phyloP scores from a whole-genome alignment of 2,888 invertebrate species.

The Tenthredo amoena region DNA sequence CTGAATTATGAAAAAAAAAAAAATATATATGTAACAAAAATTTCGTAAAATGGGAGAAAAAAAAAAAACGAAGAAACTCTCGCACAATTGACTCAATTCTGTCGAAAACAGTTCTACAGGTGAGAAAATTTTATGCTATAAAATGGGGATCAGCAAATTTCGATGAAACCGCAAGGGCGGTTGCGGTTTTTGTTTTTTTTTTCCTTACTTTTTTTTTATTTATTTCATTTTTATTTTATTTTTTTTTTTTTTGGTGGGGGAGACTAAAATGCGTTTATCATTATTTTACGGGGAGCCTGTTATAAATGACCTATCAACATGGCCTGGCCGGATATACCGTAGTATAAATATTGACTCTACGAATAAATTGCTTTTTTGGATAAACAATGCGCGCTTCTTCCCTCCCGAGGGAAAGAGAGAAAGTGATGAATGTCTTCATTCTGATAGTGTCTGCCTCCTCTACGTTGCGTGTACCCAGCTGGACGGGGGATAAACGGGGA shows the following conservation, averaged over 20 bases:
- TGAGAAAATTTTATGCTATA: not conserved
- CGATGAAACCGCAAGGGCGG: conserved; percentile 6
- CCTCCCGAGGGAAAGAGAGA: conserved; percentile 23
- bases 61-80: not conserved
- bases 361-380: conserved; percentile 54
- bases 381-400: conserved; percentile 46
- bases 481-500: conserved; percentile 42
- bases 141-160: conserved; percentile 6
- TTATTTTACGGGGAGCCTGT: conserved; percentile 34
- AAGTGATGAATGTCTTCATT: conserved; percentile 52
- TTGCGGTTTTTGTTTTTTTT: not conserved
- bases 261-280: conserved; percentile 29
- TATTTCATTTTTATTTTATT: not conserved
- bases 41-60: not conserved
- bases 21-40: not conserved
- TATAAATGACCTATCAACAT: conserved; percentile 53
- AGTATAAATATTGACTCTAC: conserved; percentile 54
- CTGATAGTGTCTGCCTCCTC: conserved; percentile 19
- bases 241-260: not conserved
- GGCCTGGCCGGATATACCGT: not conserved
- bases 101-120: not conserved
- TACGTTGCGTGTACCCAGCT: conserved; percentile 29
- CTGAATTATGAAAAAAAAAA: not conserved
- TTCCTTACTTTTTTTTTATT: not conserved
- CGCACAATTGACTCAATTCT: not conserved